Evolutionary conservation across 2,113 vertebrate species (phyloP), one percentile per base, ranked within the genome.

Genomic region (Glaucidium brasilianum): DNA sequence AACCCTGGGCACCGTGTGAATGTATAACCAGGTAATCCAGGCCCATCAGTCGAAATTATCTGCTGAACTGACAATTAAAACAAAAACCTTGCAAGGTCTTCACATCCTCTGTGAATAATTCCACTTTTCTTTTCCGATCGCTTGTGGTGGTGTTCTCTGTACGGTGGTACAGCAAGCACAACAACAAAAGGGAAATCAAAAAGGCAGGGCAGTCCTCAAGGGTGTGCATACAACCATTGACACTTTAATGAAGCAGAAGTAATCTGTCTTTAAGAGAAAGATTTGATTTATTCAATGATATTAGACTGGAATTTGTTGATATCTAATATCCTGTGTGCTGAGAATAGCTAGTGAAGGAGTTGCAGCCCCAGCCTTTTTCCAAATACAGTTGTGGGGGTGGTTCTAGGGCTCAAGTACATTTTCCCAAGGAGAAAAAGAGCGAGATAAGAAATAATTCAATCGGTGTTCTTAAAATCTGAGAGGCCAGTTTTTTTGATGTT

Each of bases 221-320:
- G 55, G 77, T 7, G 9, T 34, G 9, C 29, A 4, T 41, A 13
- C 47, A 84, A 15, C 27, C 58, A 47, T 39, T 39, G 53, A 56
- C 4, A 7, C 81, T 96, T 81, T 85, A 92, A 94, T 81, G 59
- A 95, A 95, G 80, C 60, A 86, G 50, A 88, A 94, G 62, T 60
- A 52, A 92, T 92, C 63, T 80, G 47, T 87, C 72, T 88, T 76
- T 37, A 79, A 76, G 93, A 95, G 81, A 81, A 95, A 91, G 35
- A 90, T 88, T 83, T 88, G 75, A 87, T 96, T 96, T 95, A 63
- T 95, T 96, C 32, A 22, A 43, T 85, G 50, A 66, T 94, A 50
- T 50, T 93, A 87, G 80, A 21, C 34, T 79, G 73, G 71, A 90
- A 88, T 79, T 86, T 85, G 67, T 90, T 97, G 77, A 45, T 94